Base-by-base conservation (phyloP, 2,113 vertebrate genomes). In the Paratilapia polleni region DNA sequence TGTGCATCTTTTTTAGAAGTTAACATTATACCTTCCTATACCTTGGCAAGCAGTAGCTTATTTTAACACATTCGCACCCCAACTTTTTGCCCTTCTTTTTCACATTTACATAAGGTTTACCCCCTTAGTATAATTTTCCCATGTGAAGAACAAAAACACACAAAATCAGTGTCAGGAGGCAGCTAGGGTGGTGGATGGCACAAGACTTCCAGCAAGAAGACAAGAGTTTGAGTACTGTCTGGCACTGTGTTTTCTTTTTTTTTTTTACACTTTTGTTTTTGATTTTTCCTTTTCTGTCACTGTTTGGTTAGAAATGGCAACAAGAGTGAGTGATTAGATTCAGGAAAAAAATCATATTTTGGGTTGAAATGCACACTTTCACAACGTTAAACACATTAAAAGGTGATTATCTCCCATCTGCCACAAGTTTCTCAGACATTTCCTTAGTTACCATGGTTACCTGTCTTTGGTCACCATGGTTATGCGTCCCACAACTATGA, bases 401-500 rank as follows among this genome's bases (percentile, higher is more conserved):
- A 73, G 66, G 66, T 73, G 19, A 73, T 13, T 73, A 1, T 54
- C 19, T 52, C 17, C 43, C 28, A n/a, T 52, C 26, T 31, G 26
- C 52, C 6, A 73, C 47, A 28, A 52, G 66, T 17, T 73, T 43
- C 47, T 73, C 17, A 73, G 68, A 52, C 2, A 52, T 73, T 73
- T 52, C 24, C 26, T 52, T 2, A 1, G 68, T 73, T 73, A 31
- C 68, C 31, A 54, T 73, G 68, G 68, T 73, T 73, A 73, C 43
- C 24, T 13, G 66, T 73, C 26, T 26, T 52, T 73, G 26, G 68
- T 73, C 47, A 73, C 68, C 47, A 54, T 73, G 68, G 68, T 73
- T 54, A 73, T 73, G 68, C 26, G 11, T 73, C 68, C 47, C 47
- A 73, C 26, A 73, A 54, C 68, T 52, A 41, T 70, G 68, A 73